phyloP scores from a whole-genome alignment of 2,797 vertebrate species.

The Babyrousa celebensis region DNA sequence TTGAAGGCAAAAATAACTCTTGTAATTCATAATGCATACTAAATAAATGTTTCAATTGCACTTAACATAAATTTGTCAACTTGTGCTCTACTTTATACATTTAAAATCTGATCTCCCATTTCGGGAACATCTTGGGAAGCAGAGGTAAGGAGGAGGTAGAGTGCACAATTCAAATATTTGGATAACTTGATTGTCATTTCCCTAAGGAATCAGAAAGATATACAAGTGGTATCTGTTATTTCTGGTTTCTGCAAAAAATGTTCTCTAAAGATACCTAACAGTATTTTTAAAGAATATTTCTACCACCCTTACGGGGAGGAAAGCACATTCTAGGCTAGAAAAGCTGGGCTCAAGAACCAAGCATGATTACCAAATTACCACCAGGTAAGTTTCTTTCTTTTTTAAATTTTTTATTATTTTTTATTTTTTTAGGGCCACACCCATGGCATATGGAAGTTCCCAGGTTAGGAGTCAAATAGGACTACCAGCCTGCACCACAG shows the following conservation, averaged over 20 bases:
- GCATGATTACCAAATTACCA: neutral
- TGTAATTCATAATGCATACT: neutral
- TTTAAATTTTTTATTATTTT: too few relatives aligned
- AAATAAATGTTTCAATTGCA: neutral
- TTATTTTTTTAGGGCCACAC: too few relatives aligned
- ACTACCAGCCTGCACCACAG: too few relatives aligned
- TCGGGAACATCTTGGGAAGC: neutral
- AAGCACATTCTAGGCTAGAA: neutral
- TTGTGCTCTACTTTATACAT: neutral
- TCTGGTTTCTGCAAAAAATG: neutral
- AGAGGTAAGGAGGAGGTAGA: neutral
- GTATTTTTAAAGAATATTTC: neutral
- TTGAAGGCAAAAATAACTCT: neutral
- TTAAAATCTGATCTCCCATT: neutral
- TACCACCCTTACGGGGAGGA: neutral
- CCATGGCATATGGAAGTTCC: too few relatives aligned
- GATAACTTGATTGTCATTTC: neutral
- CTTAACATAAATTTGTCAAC: neutral
- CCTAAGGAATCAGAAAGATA: conserved; percentile 3
- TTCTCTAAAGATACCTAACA: neutral
- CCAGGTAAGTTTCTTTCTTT: neutral
- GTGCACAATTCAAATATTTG: neutral
- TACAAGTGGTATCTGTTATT: neutral
- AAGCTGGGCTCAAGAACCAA: neutral
- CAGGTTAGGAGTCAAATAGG: too few relatives aligned